A percentile compares a stretch with the other conserved stretches of the same genome.
Conservation (phyloP, 2,797 vertebrate species). For the Rhabdomys pumilio region DNA sequence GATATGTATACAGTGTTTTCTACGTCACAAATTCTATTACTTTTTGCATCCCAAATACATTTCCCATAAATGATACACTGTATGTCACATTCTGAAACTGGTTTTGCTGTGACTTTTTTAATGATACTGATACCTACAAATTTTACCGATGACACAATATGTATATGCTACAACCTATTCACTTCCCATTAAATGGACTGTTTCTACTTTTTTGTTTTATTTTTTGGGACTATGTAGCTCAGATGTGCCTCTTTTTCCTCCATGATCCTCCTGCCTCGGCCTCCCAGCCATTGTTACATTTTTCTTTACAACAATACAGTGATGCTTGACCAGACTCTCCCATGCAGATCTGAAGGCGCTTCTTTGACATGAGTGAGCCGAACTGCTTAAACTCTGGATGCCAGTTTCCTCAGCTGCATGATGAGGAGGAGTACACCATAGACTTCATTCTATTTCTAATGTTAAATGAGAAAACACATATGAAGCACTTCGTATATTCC, state of each 20-base stretch:
- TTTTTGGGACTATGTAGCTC: background rate
- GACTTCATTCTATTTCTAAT: background rate
- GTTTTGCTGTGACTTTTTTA: background rate
- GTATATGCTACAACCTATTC: background rate
- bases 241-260: background rate
- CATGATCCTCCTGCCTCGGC: background rate
- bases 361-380: background rate
- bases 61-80: background rate
- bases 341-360: background rate
- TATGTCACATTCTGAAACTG: background rate
- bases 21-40: background rate
- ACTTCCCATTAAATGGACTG: background rate
- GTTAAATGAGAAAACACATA: background rate
- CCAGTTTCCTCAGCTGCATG: background rate
- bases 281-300: background rate
- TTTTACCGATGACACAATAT: background rate
- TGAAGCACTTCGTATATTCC: background rate
- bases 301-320: background rate
- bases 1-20: too few relatives aligned
- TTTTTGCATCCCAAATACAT: background rate
- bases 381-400: background rate
- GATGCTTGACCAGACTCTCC: background rate
- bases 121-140: background rate
- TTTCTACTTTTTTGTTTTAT: background rate
- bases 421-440: background rate